A percentile compares a stretch with the other conserved stretches of the same genome.
phyloP scores from a whole-genome alignment of 2,888 invertebrate genomes.

The Dasysyrphus albostriatus region DNA sequence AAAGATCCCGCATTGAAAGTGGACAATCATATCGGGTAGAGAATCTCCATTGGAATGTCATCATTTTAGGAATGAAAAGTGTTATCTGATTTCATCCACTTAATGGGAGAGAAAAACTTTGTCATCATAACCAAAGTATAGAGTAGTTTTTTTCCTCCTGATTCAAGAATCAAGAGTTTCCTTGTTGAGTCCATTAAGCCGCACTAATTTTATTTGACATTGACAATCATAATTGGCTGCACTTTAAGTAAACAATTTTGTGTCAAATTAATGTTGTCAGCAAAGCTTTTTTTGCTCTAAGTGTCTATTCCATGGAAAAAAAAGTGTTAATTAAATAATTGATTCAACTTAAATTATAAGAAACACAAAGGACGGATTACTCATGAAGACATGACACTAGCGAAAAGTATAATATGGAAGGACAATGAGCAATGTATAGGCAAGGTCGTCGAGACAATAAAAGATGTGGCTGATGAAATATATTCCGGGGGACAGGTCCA shows the following conservation, averaged over 20 bases:
- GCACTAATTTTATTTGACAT: neutral
- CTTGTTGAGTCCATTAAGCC: neutral
- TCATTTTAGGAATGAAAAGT: conserved; percentile 1
- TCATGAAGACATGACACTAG: neutral
- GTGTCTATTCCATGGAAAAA: neutral
- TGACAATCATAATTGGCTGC: neutral
- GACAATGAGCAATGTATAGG: neutral
- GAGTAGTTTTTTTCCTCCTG: neutral
- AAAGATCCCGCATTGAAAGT: neutral
- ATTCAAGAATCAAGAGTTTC: neutral
- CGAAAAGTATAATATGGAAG: neutral
- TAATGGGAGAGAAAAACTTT: neutral
- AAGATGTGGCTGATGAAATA: too few species aligned
- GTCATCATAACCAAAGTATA: neutral
- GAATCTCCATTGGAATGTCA: conserved; percentile 35
- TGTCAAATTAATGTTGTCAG: neutral
- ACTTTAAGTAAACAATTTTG: neutral
- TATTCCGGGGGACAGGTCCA: too few species aligned
- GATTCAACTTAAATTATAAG: neutral
- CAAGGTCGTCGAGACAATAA: neutral
- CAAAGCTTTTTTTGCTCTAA: neutral
- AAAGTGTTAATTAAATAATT: neutral
- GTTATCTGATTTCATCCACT: conserved; percentile 14
- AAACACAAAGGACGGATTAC: neutral
- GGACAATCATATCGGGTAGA: neutral